Base-by-base conservation (phyloP, 2,113 vertebrate genomes). In the Bostrychus sinensis region DNA sequence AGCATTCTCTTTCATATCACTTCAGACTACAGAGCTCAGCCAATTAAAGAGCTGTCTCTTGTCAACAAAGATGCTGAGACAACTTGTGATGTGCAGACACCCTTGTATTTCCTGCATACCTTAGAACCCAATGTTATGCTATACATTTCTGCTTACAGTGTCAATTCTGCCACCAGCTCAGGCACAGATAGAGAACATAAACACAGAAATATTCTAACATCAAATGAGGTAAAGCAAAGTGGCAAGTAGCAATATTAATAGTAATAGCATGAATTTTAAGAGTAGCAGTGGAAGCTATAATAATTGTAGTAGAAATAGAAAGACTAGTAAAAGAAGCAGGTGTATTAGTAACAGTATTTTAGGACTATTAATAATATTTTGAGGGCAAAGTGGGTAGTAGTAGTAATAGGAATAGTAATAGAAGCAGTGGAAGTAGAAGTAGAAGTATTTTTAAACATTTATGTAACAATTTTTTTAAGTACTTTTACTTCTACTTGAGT, bases 41-140 rank as follows among this genome's bases (percentile, higher is more conserved):
- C 51, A 65, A 68, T 82, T 63, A 64, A 46, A 19, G 26, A 6
- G n/a, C 38, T 9, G 14, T 43, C 62, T 48, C n/a, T 56, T 62
- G 67, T 65, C 51, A 66, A 70, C 61, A 66, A 25, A 50, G 43
- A 26, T 37, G 50, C 58, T 36, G 48, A 70, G 23, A 46, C 1
- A 26, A 28, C 43, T 65, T 45, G 23, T 54, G 17, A 66, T 56
- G 54, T 62, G 70, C 53, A 56, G 39, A 66, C 26, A 48, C 9
- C 19, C 16, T 1, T 3, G 28, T 42, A 9, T 7, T 19, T 22
- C 48, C 48, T 51, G 34, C 36, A 42, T 23, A 14, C 7, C 25
- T 54, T 26, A 34, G 56, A 46, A 34, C 23, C 7, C 13, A 25
- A 36, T 43, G 23, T 41, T 19, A 28, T 0, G 16, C 41, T 48